phyloP scores from a whole-genome alignment of 2,113 vertebrate species.

The Lycocorax pyrrhopterus region DNA sequence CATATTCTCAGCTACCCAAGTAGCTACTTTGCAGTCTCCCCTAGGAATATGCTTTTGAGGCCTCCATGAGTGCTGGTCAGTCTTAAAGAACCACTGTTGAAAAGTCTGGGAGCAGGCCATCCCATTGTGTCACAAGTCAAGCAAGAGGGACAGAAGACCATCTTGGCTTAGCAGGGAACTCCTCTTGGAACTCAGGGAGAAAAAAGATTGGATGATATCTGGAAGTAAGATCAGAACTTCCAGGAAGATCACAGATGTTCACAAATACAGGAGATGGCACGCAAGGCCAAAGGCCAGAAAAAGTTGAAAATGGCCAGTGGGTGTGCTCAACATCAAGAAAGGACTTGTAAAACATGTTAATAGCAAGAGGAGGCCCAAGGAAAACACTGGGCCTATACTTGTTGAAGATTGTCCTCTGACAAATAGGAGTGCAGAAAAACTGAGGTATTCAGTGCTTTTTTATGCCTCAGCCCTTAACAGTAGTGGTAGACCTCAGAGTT shows the following conservation, averaged over 20 bases:
- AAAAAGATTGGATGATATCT: neutral
- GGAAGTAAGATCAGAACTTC: neutral
- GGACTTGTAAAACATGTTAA: neutral
- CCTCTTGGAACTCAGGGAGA: neutral
- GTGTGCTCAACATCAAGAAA: neutral
- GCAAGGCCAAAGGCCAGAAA: neutral
- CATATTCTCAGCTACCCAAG: neutral
- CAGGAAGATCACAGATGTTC: neutral
- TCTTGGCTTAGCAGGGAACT: neutral
- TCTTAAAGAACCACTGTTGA: neutral
- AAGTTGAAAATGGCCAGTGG: neutral
- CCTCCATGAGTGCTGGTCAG: too few relatives aligned
- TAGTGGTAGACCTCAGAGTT: neutral
- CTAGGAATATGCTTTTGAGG: neutral
- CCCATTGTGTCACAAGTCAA: neutral
- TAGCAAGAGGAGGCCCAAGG: neutral
- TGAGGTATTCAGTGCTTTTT: neutral
- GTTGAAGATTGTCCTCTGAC: neutral
- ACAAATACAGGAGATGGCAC: neutral
- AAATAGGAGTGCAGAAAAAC: neutral
- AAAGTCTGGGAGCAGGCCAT: neutral
- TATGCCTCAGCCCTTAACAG: neutral
- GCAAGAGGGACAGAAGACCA: neutral
- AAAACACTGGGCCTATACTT: neutral
- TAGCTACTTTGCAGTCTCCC: neutral